Percentiles rank a stretch among this genome's conserved stretches.
Conservation (phyloP, 2,797 vertebrate genomes). For the Myiotriccus ornatus region DNA sequence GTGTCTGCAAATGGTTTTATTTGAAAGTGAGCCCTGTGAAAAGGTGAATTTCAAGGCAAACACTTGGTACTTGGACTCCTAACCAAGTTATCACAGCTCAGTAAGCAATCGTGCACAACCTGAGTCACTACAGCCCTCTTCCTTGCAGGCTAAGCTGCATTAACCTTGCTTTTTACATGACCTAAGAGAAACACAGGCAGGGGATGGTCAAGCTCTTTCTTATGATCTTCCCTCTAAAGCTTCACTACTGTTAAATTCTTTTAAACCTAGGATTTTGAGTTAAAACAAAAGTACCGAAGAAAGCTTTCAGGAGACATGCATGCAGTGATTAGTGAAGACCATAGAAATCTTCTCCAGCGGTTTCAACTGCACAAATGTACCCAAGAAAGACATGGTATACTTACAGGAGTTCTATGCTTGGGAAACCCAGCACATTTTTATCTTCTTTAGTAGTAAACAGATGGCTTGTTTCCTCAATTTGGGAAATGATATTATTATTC, state of each 20-base stretch:
- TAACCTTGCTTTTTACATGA: background rate
- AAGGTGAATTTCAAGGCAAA: background rate
- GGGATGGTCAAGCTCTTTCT: background rate
- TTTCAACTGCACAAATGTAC: background rate
- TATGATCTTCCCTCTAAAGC: background rate
- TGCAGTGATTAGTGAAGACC: background rate
- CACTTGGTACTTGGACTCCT: background rate
- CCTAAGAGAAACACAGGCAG: background rate
- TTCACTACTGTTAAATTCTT: background rate
- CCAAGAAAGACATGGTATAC: background rate
- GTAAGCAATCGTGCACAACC: background rate
- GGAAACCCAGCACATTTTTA: background rate
- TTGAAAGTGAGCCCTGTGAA: background rate
- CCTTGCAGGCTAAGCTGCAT: background rate
- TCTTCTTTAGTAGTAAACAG: background rate
- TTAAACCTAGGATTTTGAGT: background rate
- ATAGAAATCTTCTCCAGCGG: background rate
- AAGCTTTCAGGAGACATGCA: background rate
- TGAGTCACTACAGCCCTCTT: background rate
- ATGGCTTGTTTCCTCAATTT: background rate
- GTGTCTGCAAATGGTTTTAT: background rate
- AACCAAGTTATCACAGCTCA: slow-evolving; percentile 12
- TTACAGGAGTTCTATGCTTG: background rate
- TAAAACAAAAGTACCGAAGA: background rate
- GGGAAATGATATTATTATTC: background rate